Percentiles rank a stretch among this genome's conserved stretches.
Evolutionary conservation across 2,113 vertebrate genomes (phyloP).

Genomic region (Motacilla tschutschensis): DNA sequence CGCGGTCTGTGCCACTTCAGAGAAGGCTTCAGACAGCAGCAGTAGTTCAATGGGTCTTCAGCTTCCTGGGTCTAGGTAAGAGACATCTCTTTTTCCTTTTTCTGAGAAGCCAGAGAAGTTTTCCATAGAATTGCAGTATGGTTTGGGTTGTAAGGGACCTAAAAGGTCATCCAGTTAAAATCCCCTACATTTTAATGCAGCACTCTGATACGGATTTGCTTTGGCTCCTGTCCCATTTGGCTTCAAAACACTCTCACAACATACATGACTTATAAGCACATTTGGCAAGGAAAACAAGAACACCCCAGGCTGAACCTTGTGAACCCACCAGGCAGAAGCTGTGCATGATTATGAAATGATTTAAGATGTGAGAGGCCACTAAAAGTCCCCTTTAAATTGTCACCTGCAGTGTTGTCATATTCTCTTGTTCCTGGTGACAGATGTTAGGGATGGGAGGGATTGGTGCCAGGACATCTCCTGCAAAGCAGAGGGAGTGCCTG

Average conservation of each 20-base stretch:
- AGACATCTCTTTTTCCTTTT: neutral
- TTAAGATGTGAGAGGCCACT: neutral
- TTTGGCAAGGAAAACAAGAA: neutral
- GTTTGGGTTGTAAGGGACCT: neutral
- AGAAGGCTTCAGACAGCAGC: conserved; percentile 42
- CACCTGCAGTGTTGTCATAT: neutral
- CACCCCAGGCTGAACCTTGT: neutral
- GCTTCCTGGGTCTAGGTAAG: conserved; percentile 49
- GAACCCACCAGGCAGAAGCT: neutral
- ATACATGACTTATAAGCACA: neutral
- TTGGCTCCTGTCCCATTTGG: neutral
- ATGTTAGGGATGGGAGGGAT: neutral
- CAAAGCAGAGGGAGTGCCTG: neutral
- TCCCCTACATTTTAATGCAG: neutral
- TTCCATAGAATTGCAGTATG: neutral
- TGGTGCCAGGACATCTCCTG: neutral
- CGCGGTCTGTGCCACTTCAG: neutral
- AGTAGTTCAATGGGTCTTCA: conserved; percentile 46
- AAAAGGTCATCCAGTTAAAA: neutral
- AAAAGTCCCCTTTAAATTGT: neutral
- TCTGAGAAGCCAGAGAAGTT: neutral
- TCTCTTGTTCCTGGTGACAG: neutral
- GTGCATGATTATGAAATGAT: neutral
- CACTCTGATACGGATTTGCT: neutral
- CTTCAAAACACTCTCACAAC: neutral